Percentiles rank a stretch among this genome's conserved stretches.
Conservation (phyloP, 2,797 vertebrate genomes). For the Liparis tanakae region DNA sequence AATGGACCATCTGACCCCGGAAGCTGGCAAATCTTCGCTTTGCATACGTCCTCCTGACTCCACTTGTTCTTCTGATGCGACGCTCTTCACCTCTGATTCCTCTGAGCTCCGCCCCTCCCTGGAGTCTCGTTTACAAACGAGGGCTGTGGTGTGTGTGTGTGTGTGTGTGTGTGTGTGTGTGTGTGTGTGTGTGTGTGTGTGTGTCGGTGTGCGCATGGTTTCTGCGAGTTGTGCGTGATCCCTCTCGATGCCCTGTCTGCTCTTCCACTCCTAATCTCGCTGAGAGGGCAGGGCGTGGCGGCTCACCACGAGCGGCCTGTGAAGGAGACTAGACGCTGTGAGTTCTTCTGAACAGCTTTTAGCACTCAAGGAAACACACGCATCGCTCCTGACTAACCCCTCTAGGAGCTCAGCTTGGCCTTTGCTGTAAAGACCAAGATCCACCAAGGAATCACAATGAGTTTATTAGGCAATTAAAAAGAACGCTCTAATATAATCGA, state of each 20-base stretch:
- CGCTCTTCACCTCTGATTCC: conserved; percentile 11
- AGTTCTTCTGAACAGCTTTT: conserved; percentile 10
- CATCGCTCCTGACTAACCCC: background rate
- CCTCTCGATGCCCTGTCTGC: conserved; percentile 23
- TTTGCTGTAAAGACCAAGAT: background rate
- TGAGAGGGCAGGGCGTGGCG: conserved; percentile 42
- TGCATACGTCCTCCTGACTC: conserved; percentile 31
- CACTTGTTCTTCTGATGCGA: conserved; percentile 12
- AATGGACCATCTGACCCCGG: conserved; percentile 51
- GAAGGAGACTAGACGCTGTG: conserved; percentile 37
- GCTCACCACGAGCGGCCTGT: conserved; percentile 38
- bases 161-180: conserved; percentile 19
- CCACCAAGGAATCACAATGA: conserved; percentile 4
- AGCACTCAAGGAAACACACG: conserved; percentile 31
- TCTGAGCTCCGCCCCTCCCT: conserved; percentile 11
- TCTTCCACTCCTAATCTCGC: conserved; percentile 37
- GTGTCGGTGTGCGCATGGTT: conserved; percentile 15
- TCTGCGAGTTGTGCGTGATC: conserved; percentile 33
- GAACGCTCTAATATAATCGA: conserved; percentile 2
- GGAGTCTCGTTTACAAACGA: conserved; percentile 25
- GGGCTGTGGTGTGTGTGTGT: conserved; percentile 7
- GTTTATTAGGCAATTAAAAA: conserved; percentile 7
- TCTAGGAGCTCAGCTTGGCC: background rate
- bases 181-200: conserved; percentile 26
- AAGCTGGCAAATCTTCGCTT: conserved; percentile 61